Base-by-base conservation (phyloP, 2,113 vertebrate species). In the Lichenostomus cassidix region DNA sequence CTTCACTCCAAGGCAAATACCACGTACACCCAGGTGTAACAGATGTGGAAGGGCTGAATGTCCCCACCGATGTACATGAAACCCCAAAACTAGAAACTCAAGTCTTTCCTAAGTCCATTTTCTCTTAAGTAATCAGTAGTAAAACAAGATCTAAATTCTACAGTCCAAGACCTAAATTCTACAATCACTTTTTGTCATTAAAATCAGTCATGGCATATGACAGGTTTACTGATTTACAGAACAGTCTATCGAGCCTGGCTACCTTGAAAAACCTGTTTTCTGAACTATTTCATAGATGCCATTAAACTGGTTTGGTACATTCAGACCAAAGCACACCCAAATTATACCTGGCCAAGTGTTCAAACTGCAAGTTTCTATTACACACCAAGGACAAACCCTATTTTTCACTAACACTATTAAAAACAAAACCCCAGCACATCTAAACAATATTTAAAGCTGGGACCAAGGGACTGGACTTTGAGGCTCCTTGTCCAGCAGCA, bases 61-160 rank as follows among this genome's bases (percentile, higher is more conserved):
- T 7, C 41, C 58, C 28, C 41, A 2, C 27, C 6, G 52, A 35
- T 0, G 1, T 0, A 16, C 5, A 1, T 0, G 5, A 8, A 31
- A 29, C 41, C 50, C 44, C 39, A 27, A 17, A 60, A 33, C 29
- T 0, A 5, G 15, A 53, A 90, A 50, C 22, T 15, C 5, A 0
- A 29, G 27, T 20, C 55, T 21, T 23, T n/a, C 60, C 18, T 33
- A 18, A 84, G 29, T 25, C 49, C 5, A 0, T 27, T 69, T 75
- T 53, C 35, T 21, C 78, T 27, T 7, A n/a, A 42, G 14, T 1
- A 25, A 76, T 20, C 42, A 15, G 12, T 4, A 55, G 42, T 11
- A 85, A 55, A 2, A 24, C 28, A 18, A 70, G 39, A 81, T 7
- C 31, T 46, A 24, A 56, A 41, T 28, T n/a, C 35, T 16, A 28